Conservation (phyloP, 2,797 vertebrate species). For the Thripadectes ignobilis region DNA sequence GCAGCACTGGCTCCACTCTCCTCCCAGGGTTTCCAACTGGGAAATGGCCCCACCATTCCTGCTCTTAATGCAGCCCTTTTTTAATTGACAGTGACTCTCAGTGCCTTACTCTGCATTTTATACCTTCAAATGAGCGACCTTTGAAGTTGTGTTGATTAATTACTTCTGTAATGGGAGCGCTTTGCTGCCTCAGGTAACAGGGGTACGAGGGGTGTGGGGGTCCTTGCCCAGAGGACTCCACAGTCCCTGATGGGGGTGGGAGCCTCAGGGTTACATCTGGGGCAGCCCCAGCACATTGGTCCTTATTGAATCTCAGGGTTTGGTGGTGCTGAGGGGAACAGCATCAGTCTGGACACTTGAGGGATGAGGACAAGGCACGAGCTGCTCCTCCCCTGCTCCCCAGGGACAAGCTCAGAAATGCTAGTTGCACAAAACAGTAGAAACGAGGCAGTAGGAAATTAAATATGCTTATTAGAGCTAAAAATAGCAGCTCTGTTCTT, state of each 20-base stretch:
- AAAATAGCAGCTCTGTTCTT: conserved; percentile 51
- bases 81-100: background rate
- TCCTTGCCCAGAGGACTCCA: background rate
- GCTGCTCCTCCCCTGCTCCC: background rate
- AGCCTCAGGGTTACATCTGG: background rate
- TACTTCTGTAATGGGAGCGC: background rate
- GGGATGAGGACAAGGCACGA: background rate
- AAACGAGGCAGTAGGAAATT: conserved; percentile 51
- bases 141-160: background rate
- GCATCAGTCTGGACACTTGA: accelerated
- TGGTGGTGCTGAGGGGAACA: background rate
- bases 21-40: background rate
- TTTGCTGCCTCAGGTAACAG: background rate
- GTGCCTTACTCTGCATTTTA: background rate
- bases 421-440: background rate
- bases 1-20: background rate
- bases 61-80: background rate
- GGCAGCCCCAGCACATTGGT: accelerated
- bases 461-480: conserved; percentile 60
- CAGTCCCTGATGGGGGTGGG: accelerated
- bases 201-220: background rate
- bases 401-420: background rate
- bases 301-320: accelerated
- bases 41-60: background rate
- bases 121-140: background rate